Evolutionary conservation across 2,888 invertebrate species (phyloP).

Genomic region (Oxyscelio sp.): DNA sequence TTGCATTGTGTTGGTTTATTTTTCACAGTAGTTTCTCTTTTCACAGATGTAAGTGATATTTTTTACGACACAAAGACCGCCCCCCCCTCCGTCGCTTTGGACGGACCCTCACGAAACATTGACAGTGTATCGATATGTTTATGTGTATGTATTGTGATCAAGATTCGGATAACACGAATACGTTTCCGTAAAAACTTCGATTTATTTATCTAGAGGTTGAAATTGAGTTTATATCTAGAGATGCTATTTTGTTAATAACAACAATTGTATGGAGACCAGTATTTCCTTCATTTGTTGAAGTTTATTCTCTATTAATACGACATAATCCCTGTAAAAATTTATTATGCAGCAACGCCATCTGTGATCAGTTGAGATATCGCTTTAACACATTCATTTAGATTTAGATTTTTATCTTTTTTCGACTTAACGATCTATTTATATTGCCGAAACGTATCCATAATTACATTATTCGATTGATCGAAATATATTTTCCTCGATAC

Average conservation of each 20-base stretch:
- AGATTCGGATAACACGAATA: constrained; percentile 9
- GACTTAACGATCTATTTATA: no score
- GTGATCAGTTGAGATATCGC: constrained; percentile 43
- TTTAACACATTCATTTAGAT: not conserved
- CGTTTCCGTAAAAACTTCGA: constrained; percentile 31
- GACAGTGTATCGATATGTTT: constrained; percentile 14
- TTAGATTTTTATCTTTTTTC: no score
- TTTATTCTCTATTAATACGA: constrained; percentile 30
- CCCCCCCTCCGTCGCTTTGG: no score
- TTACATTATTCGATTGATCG: not conserved
- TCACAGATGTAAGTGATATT: constrained; percentile 8
- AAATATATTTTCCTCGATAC: not conserved
- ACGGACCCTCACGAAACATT: no score
- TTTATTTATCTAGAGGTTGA: constrained; percentile 45
- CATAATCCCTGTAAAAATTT: not conserved
- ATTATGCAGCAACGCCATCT: constrained; percentile 40
- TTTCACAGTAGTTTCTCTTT: not conserved
- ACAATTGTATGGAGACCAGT: constrained; percentile 32
- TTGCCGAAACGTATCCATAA: no score
- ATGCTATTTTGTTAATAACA: constrained; percentile 53
- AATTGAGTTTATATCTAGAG: constrained; percentile 36
- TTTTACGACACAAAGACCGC: constrained; percentile 13
- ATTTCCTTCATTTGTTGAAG: constrained; percentile 38
- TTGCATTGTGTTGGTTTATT: constrained; percentile 30
- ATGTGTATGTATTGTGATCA: constrained; percentile 37